Evolutionary conservation across 2,888 invertebrate genomes (phyloP).

Genomic region (Drosophila anomelani): DNA sequence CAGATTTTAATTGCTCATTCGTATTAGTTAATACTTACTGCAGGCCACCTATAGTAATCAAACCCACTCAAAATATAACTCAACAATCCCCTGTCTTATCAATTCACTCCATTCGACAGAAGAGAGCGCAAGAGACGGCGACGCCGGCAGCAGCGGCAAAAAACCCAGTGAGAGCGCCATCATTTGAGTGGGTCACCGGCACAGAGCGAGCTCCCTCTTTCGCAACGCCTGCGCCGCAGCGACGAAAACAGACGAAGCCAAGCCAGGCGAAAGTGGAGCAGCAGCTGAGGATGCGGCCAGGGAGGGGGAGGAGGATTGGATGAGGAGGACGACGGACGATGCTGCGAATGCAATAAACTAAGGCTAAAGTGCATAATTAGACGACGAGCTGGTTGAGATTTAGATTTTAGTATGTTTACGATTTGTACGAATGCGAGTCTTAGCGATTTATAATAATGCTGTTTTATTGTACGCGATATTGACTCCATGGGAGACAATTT

Average conservation of each 20-base stretch:
- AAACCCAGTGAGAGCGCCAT: slow-evolving; percentile 51
- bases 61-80: slow-evolving; percentile 4
- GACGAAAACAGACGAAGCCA: slow-evolving; percentile 25
- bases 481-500: slow-evolving; percentile 77
- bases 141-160: slow-evolving; percentile 47
- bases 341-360: slow-evolving; percentile 52
- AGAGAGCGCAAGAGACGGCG: slow-evolving; percentile 40
- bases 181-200: slow-evolving; percentile 53
- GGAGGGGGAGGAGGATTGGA: background rate
- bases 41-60: background rate
- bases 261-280: slow-evolving; percentile 66
- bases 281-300: slow-evolving; percentile 48
- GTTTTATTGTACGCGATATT: slow-evolving; percentile 71
- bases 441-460: slow-evolving; percentile 62
- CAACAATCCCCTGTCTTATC: slow-evolving; percentile 53
- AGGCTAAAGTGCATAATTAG: slow-evolving; percentile 67
- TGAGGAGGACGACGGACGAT: slow-evolving; percentile 17
- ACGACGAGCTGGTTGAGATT: slow-evolving; percentile 56
- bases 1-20: too few species aligned
- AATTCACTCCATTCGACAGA: slow-evolving; percentile 59
- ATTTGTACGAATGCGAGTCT: slow-evolving; percentile 50
- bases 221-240: slow-evolving; percentile 58
- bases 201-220: slow-evolving; percentile 30
- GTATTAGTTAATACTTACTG: background rate
- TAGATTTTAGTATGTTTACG: slow-evolving; percentile 70